Conservation (phyloP, 2,888 invertebrate species). For the Cheilosia pagana region DNA sequence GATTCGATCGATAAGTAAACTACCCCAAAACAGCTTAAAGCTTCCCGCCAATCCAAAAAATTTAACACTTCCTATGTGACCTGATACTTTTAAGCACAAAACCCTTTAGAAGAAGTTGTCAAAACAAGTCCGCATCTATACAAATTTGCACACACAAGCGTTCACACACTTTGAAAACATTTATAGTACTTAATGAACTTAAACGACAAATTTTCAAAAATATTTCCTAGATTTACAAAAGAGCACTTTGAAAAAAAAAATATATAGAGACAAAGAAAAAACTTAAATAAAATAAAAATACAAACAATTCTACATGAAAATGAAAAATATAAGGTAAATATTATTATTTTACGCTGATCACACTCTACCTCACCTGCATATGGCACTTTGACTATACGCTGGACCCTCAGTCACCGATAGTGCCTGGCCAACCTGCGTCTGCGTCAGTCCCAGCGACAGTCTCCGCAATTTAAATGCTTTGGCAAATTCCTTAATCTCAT, state of each 20-base stretch:
- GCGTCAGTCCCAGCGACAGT: slow-evolving; percentile 96
- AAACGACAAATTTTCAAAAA: not conserved
- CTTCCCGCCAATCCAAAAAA: no score
- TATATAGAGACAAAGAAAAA: slow-evolving; percentile 5
- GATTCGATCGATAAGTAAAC: no score
- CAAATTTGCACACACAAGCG: no score
- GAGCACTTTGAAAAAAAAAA: not conserved
- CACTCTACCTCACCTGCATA: slow-evolving; percentile 93
- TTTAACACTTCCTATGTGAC: no score
- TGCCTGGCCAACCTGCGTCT: slow-evolving; percentile 99
- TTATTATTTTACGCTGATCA: slow-evolving; percentile 53
- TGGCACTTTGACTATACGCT: slow-evolving; percentile 99
- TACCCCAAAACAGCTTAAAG: no score
- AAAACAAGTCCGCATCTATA: no score
- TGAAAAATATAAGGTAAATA: slow-evolving; percentile 10
- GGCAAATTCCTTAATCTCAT: slow-evolving; percentile 99
- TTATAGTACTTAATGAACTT: not conserved
- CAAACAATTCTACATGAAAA: slow-evolving; percentile 11
- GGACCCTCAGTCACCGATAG: slow-evolving; percentile 98
- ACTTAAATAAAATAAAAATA: slow-evolving; percentile 25
- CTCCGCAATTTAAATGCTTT: slow-evolving; percentile 98
- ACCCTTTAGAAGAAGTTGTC: no score
- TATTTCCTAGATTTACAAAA: slow-evolving; percentile 55
- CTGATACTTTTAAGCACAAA: no score
- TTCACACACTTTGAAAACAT: no score